phyloP scores from a whole-genome alignment of 2,113 vertebrate species.

The Herpailurus yagouaroundi region DNA sequence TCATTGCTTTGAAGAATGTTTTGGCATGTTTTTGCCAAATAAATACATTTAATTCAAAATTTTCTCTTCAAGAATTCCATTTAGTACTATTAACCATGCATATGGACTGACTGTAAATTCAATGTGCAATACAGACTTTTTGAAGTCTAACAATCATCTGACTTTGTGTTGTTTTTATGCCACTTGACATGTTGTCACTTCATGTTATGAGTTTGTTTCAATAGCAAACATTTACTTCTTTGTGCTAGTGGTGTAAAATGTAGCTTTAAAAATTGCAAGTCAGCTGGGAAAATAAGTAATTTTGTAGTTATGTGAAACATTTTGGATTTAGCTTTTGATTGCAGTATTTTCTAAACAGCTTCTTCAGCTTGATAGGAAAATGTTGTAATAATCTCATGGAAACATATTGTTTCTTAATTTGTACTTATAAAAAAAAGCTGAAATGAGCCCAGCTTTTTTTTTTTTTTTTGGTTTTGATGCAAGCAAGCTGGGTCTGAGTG shows the following conservation, averaged over 20 bases:
- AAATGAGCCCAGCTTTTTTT: not conserved
- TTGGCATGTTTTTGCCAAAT: not conserved
- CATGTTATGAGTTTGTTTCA: not conserved
- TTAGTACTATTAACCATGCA: not conserved
- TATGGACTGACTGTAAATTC: not conserved
- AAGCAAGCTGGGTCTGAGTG: not conserved
- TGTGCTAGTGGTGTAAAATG: not conserved
- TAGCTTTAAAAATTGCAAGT: not conserved
- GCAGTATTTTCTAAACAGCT: constrained; percentile 6
- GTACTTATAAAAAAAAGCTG: not conserved
- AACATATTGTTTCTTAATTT: not conserved
- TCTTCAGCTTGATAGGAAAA: not conserved
- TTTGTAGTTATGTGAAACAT: not conserved
- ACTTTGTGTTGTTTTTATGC: not conserved
- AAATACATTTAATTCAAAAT: not conserved
- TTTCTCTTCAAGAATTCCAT: not conserved
- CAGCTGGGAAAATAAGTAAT: not conserved
- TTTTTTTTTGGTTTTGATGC: not conserved
- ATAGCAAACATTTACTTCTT: not conserved
- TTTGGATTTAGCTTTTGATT: not conserved
- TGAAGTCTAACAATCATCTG: not conserved
- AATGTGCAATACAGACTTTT: not conserved
- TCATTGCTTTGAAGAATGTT: not conserved
- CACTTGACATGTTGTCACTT: not conserved
- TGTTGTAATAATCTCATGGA: not conserved